Evolutionary conservation across 2,888 invertebrate genomes (phyloP).

Genomic region (Allolobophora icterica): DNA sequence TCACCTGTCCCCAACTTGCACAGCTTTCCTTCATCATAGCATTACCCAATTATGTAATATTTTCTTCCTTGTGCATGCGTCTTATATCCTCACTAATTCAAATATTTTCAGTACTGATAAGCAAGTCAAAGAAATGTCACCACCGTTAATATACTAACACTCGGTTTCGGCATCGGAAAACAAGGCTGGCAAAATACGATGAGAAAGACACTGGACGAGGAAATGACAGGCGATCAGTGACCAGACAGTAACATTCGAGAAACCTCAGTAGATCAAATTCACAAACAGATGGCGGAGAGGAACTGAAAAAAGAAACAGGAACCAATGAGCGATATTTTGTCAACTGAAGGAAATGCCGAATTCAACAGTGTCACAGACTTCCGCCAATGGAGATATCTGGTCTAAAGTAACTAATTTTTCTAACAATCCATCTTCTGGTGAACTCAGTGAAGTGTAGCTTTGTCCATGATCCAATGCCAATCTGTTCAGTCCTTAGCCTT

Average conservation of each 20-base stretch:
- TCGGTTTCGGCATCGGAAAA: slow-evolving; percentile 13
- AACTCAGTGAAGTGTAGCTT: too few relatives aligned
- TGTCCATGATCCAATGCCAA: too few relatives aligned
- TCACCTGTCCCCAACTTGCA: background rate
- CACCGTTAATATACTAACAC: background rate
- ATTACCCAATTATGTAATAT: background rate
- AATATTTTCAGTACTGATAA: background rate
- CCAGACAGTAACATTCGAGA: slow-evolving; percentile 19
- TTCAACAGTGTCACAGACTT: background rate
- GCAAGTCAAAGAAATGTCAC: background rate
- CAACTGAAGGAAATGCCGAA: background rate
- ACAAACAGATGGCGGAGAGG: background rate
- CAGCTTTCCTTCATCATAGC: background rate
- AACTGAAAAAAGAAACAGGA: background rate
- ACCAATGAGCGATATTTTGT: background rate
- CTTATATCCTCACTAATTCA: too few relatives aligned
- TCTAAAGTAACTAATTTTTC: background rate
- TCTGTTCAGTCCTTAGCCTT: too few relatives aligned
- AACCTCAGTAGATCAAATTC: background rate
- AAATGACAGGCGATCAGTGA: background rate
- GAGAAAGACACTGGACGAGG: slow-evolving; percentile 18
- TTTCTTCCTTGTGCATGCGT: background rate
- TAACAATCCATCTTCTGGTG: too few relatives aligned
- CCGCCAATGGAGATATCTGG: background rate
- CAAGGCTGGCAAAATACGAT: background rate